Conservation (phyloP, 2,888 invertebrate species). For the Nebria brevicollis region DNA sequence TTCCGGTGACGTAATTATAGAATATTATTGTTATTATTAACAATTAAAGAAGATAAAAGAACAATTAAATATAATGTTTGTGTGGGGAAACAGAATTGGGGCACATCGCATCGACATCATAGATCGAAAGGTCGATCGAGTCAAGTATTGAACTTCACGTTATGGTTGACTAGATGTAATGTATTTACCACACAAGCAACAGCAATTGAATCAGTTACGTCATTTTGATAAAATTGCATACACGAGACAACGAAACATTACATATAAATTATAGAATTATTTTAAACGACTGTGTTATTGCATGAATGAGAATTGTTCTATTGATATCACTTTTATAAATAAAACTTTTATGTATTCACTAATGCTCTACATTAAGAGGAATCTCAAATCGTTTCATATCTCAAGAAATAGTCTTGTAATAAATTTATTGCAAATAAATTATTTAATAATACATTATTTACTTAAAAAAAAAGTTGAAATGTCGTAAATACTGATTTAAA, state of each 20-base stretch:
- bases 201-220: not conserved
- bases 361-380: no score
- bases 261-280: not conserved
- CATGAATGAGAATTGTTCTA: not conserved
- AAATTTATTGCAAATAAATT: no score
- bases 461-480: not conserved
- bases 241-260: not conserved
- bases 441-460: no score
- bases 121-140: slow-evolving; percentile 31
- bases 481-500: not conserved
- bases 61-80: slow-evolving; percentile 10
- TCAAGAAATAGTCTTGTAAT: no score
- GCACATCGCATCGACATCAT: slow-evolving; percentile 11
- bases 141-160: slow-evolving; percentile 33
- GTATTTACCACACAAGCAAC: not conserved
- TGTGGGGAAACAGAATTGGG: slow-evolving; percentile 13
- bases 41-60: not conserved
- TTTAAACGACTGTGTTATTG: not conserved
- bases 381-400: no score
- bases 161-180: slow-evolving; percentile 17
- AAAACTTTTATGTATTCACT: no score
- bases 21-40: slow-evolving; percentile 6
- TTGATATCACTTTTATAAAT: not conserved
- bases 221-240: not conserved
- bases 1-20: slow-evolving; percentile 34